Conservation (phyloP, 2,888 invertebrate genomes). For the Mermis nigrescens region DNA sequence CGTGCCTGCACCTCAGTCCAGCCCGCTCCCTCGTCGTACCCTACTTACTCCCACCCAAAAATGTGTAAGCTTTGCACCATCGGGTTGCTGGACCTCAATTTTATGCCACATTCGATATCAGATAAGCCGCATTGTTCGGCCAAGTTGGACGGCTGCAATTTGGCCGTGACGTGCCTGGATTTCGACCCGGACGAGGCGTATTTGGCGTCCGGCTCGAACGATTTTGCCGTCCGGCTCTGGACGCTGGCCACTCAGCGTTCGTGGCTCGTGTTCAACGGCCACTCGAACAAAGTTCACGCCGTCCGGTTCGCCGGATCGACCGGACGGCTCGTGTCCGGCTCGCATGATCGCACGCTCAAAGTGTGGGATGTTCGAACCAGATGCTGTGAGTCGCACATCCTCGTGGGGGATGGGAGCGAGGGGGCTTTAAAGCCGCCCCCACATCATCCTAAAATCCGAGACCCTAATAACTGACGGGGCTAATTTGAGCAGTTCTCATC, state of each 20-base stretch:
- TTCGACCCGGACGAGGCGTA: slow-evolving; percentile 54
- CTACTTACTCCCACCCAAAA: too few species aligned
- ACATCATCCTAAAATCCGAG: too few species aligned
- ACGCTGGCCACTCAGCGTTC: slow-evolving; percentile 56
- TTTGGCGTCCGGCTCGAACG: slow-evolving; percentile 70
- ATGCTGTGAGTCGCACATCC: slow-evolving; percentile 49
- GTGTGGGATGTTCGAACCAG: slow-evolving; percentile 89
- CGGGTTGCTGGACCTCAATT: too few species aligned
- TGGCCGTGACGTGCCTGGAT: slow-evolving; percentile 83
- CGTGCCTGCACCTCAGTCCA: too few species aligned
- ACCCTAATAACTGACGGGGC: too few species aligned
- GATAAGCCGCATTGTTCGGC: slow-evolving; percentile 16
- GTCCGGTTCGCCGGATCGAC: slow-evolving; percentile 59
- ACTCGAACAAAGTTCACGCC: slow-evolving; percentile 89
- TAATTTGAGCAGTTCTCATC: too few species aligned
- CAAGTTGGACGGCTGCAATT: slow-evolving; percentile 73
- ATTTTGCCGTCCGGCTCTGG: slow-evolving; percentile 90
- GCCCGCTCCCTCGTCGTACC: too few species aligned
- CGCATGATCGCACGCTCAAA: slow-evolving; percentile 90
- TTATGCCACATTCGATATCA: too few species aligned
- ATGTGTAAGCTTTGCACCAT: too few species aligned
- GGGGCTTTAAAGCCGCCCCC: too few species aligned
- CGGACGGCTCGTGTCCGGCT: slow-evolving; percentile 76
- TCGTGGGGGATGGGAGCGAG: not conserved
- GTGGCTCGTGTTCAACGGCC: slow-evolving; percentile 77